Conservation (phyloP, 1,140 invertebrate genomes). For the Ruditapes philippinarum region DNA sequence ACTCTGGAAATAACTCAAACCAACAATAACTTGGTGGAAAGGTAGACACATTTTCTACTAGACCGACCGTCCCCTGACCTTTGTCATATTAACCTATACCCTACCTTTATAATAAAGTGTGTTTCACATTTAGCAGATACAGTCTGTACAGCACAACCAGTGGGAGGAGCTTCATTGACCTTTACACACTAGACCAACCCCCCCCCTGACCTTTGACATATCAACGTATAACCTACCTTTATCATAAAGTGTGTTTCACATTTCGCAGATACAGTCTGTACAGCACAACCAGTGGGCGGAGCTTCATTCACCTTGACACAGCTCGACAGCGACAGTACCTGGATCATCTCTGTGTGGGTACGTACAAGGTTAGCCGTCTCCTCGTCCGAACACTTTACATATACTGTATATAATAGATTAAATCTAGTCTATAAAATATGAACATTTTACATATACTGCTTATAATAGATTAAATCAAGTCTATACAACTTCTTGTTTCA, state of each 20-base stretch:
- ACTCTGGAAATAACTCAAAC: too few relatives aligned
- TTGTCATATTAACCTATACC: too few relatives aligned
- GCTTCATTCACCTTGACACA: slow-evolving; percentile 88
- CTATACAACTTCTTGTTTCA: too few relatives aligned
- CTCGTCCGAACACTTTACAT: slow-evolving; percentile 88
- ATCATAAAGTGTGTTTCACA: slow-evolving; percentile 95
- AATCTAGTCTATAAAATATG: too few relatives aligned
- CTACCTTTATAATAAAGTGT: slow-evolving; percentile 94
- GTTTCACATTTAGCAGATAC: slow-evolving; percentile 96
- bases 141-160: slow-evolving; percentile 95
- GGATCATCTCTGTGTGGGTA: slow-evolving; percentile 89
- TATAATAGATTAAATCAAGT: too few relatives aligned
- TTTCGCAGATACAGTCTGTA: slow-evolving; percentile 95
- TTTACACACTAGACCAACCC: too few relatives aligned
- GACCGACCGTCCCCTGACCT: too few relatives aligned
- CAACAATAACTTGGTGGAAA: too few relatives aligned
- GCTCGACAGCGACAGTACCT: slow-evolving; percentile 91
- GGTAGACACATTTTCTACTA: too few relatives aligned
- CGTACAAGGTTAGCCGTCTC: slow-evolving; percentile 88
- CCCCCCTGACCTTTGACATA: too few relatives aligned
- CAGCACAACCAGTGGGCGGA: slow-evolving; percentile 92
- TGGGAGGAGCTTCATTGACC: slow-evolving; percentile 87
- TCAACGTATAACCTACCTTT: slow-evolving; percentile 91
- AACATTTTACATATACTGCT: too few relatives aligned
- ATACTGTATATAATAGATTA: slow-evolving; percentile 84